phyloP scores from a whole-genome alignment of 2,888 invertebrate species.

The Bembecia ichneumoniformis region DNA sequence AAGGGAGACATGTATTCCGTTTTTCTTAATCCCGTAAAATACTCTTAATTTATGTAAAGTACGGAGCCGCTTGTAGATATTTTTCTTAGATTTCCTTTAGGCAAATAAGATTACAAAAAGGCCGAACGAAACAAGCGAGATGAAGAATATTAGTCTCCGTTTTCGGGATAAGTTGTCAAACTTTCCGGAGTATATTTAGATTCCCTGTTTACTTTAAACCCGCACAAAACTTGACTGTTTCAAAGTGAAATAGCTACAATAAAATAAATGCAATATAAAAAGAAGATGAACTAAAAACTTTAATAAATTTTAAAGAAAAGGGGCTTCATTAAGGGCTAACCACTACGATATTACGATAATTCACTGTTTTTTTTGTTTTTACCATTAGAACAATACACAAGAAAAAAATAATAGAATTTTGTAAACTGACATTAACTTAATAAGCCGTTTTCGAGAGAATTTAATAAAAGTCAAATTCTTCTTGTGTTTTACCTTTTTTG shows the following conservation, averaged over 20 bases:
- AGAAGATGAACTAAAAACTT: too few relatives aligned
- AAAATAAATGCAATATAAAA: too few relatives aligned
- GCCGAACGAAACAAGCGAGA: conserved; percentile 24
- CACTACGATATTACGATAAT: too few relatives aligned
- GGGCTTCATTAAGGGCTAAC: too few relatives aligned
- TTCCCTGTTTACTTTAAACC: conserved; percentile 22
- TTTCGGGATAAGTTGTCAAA: conserved; percentile 22
- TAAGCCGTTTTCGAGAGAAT: too few relatives aligned
- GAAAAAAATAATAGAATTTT: too few relatives aligned
- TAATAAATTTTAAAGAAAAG: too few relatives aligned
- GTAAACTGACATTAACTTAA: too few relatives aligned
- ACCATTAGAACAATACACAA: too few relatives aligned
- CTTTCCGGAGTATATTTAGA: conserved; percentile 35
- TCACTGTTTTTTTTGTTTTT: too few relatives aligned
- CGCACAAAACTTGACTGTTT: not conserved
- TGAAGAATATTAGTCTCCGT: conserved; percentile 25
- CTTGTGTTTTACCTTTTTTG: too few relatives aligned
- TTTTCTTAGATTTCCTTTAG: conserved; percentile 12
- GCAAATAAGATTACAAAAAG: conserved; percentile 24
- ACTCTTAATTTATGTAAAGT: not conserved
- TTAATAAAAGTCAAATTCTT: too few relatives aligned
- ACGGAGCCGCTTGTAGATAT: conserved; percentile 2
- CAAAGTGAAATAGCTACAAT: conserved; percentile 1
- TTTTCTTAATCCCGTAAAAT: not conserved
- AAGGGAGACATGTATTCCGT: not conserved